Percentiles rank a stretch among this genome's conserved stretches.
These are phyloP conservation scores for Trinectes maculatus DNA, from an alignment of 2,113 vertebrate species.

Conservation along the genomic window DNA sequence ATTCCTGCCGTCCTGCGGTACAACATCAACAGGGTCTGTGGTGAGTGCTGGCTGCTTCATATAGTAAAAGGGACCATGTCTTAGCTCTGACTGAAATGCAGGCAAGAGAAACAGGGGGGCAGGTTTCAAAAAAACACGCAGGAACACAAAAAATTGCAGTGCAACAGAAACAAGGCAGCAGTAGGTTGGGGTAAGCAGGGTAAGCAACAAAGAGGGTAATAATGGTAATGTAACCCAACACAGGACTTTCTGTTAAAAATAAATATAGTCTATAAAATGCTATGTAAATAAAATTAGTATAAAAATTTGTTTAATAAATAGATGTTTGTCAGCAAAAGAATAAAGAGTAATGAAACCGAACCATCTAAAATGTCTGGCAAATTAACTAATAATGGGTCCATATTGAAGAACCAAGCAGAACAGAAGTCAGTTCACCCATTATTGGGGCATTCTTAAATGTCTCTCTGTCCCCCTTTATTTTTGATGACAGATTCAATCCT, in stretches of 20 bases:
- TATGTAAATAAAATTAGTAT: no score
- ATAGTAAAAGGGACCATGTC: conserved; percentile 99
- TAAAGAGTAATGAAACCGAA: no score
- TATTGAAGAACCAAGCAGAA: no score
- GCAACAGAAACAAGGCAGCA: conserved; percentile 76
- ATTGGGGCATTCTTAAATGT: no score
- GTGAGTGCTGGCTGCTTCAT: conserved; percentile 99
- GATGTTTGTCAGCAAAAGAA: no score
- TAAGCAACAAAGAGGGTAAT: conserved; percentile 48
- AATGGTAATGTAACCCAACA: conserved; percentile 5
- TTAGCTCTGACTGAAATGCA: conserved; percentile 99
- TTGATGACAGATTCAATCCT: no score
- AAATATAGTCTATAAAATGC: not conserved
- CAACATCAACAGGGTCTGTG: conserved; percentile 99
- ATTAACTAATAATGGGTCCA: no score
- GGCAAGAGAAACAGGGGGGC: conserved; percentile 98
- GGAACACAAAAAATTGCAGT: conserved; percentile 82
- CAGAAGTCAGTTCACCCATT: no score
- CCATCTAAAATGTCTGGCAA: no score
- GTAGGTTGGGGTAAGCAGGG: conserved; percentile 65
- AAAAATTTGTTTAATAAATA: no score
- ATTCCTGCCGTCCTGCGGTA: conserved; percentile 99
- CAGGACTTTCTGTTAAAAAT: not conserved
- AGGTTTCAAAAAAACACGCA: conserved; percentile 91
- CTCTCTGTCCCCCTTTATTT: no score